Evolutionary conservation across 2,888 invertebrate genomes (phyloP).

Genomic region (Drosophila suboccidentalis): DNA sequence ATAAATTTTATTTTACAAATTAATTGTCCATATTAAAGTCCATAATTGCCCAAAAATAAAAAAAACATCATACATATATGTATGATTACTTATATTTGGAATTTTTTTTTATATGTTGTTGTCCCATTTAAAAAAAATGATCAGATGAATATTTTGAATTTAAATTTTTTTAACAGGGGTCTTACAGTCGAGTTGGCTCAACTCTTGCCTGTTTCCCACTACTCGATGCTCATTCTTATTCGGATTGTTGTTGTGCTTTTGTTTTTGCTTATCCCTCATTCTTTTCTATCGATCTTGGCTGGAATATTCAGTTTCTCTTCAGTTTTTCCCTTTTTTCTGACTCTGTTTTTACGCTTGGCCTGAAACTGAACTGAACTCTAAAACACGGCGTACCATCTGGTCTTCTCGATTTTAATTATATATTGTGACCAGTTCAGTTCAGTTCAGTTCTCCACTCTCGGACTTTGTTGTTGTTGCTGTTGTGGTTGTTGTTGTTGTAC

Average conservation of each 20-base stretch:
- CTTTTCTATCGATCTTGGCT: slow-evolving; percentile 69
- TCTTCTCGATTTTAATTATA: slow-evolving; percentile 78
- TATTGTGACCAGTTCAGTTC: slow-evolving; percentile 76
- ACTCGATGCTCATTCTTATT: background rate
- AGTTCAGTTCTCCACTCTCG: slow-evolving; percentile 3
- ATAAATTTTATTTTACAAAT: no score
- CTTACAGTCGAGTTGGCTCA: background rate
- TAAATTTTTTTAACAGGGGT: background rate
- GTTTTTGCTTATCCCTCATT: slow-evolving; percentile 21
- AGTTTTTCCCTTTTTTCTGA: slow-evolving; percentile 12
- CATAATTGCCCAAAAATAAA: no score
- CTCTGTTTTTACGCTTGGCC: slow-evolving; percentile 36
- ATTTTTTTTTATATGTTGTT: no score
- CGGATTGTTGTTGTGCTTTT: background rate
- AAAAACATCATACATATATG: no score
- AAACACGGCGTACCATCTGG: slow-evolving; percentile 67
- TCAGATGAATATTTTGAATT: no score
- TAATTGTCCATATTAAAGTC: no score
- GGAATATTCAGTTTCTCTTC: slow-evolving; percentile 2
- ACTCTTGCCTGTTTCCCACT: background rate
- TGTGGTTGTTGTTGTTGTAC: slow-evolving; percentile 16
- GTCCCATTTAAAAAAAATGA: no score
- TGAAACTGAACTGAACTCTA: slow-evolving; percentile 9
- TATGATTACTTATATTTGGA: no score
- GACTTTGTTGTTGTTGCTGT: background rate